Base-by-base conservation (phyloP, 2,888 invertebrate species). In the Leptinotarsa haldemani region DNA sequence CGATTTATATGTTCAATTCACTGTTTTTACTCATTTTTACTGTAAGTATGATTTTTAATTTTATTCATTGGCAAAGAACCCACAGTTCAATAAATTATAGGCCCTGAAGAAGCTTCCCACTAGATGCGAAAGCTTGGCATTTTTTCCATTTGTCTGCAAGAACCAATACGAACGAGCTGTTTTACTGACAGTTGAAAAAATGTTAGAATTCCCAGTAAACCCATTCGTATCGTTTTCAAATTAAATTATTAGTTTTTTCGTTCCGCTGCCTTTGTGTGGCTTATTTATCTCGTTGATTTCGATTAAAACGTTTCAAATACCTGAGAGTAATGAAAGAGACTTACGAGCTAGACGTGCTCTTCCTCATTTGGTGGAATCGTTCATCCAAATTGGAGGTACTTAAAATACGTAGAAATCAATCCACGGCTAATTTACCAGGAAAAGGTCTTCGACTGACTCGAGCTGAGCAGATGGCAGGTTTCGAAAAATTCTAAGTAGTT, bases 221-320 rank as follows among this genome's bases (percentile, higher is more conserved):
- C 69, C 64, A 63, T 65, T 50, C 73, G 73, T 73, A 75, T 75
- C 74, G 76, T 75, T 75, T 76, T 74, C 73, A 78, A 77, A 78
- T 79, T 78, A 78, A 79, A 79, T 79, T 78, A 79, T 79, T 79
- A 79, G 76, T 72, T 77, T 79, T 79, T 79, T 79, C 48, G 70
- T 20, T 52, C 53, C 61, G 73, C 52, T 61, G 72, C 73, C 73
- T 75, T 74, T 79, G 80, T 80, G 80, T 80, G 80, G 79, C 74
- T 78, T 75, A 80, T 78, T 77, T 78, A 75, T 77, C 77, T 80
- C 71, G 78, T 74, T 77, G 79, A 79, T 81, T 77, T 67, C 83
- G 83, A 83, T 83, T 83, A 83, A 83, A 83, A 82, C 82, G 83
- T 83, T 82, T 81, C 74, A 79, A 81, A 83, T 83, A 75, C 80